A percentile compares a stretch with the other conserved stretches of the same genome.
phyloP scores from a whole-genome alignment of 2,888 invertebrate genomes.

The Tinea pellionella region DNA sequence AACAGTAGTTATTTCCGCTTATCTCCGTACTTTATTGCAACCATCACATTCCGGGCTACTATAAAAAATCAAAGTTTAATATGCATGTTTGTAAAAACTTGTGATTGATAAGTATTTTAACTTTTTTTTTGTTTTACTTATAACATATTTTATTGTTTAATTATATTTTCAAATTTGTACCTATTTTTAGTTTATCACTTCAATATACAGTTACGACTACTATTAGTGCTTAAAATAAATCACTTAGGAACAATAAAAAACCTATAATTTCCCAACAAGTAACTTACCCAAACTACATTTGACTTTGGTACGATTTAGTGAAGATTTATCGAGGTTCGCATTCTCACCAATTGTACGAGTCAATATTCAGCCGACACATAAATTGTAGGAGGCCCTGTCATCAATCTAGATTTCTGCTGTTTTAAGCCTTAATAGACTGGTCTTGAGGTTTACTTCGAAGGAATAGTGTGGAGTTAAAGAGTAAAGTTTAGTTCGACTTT shows the following conservation, averaged over 20 bases:
- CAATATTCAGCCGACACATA: conserved; percentile 11
- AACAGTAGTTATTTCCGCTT: too few relatives aligned
- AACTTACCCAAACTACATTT: background rate
- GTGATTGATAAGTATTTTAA: too few relatives aligned
- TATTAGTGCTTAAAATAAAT: background rate
- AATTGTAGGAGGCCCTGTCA: conserved; percentile 9
- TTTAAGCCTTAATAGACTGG: conserved; percentile 1
- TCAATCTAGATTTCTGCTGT: conserved; percentile 7
- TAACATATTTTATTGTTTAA: too few relatives aligned
- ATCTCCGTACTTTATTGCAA: too few relatives aligned
- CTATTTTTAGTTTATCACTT: too few relatives aligned
- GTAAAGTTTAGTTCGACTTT: too few relatives aligned
- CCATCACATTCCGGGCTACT: too few relatives aligned
- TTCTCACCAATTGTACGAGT: conserved; percentile 3
- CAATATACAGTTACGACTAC: too few relatives aligned
- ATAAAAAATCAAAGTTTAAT: too few relatives aligned
- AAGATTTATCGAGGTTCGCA: conserved; percentile 6
- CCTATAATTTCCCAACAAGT: background rate
- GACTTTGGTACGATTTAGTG: background rate
- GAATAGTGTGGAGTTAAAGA: background rate
- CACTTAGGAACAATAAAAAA: background rate
- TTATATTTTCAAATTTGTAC: too few relatives aligned
- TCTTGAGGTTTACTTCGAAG: background rate
- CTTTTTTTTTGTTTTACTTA: too few relatives aligned
- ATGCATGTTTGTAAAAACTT: too few relatives aligned